A percentile compares a stretch with the other conserved stretches of the same genome.
phyloP scores from a whole-genome alignment of 2,797 vertebrate species.

The Acipenser ruthenus region DNA sequence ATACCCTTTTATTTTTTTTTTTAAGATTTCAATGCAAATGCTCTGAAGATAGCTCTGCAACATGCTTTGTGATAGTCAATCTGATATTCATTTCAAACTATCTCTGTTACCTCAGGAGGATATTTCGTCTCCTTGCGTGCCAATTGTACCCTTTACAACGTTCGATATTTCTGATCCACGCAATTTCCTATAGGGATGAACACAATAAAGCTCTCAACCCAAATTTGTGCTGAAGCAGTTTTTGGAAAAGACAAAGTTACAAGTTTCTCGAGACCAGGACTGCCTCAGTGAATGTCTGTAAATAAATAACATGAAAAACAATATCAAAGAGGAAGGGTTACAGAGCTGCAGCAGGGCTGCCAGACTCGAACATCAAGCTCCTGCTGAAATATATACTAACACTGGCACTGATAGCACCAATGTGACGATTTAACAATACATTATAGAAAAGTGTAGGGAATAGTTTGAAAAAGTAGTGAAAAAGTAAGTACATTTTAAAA shows the following conservation, averaged over 20 bases:
- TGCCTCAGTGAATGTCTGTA: background rate
- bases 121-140: conserved; percentile 4
- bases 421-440: conserved; percentile 36
- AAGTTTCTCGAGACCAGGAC: background rate
- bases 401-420: conserved; percentile 22
- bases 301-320: conserved; percentile 1
- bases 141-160: conserved; percentile 10
- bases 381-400: background rate
- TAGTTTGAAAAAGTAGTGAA: conserved; percentile 29
- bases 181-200: conserved; percentile 7
- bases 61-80: conserved; percentile 9
- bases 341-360: background rate
- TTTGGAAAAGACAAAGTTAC: background rate
- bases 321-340: background rate
- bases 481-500: no score
- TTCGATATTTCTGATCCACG: conserved; percentile 9
- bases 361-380: background rate
- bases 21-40: conserved; percentile 13
- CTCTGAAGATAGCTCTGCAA: background rate
- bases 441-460: conserved; percentile 33
- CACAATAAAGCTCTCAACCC: background rate
- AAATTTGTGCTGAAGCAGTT: background rate
- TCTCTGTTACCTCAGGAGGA: conserved; percentile 6
- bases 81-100: conserved; percentile 14
- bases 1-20: background rate